Evolutionary conservation across 2,797 vertebrate genomes (phyloP).

Genomic region (Falco naumanni): DNA sequence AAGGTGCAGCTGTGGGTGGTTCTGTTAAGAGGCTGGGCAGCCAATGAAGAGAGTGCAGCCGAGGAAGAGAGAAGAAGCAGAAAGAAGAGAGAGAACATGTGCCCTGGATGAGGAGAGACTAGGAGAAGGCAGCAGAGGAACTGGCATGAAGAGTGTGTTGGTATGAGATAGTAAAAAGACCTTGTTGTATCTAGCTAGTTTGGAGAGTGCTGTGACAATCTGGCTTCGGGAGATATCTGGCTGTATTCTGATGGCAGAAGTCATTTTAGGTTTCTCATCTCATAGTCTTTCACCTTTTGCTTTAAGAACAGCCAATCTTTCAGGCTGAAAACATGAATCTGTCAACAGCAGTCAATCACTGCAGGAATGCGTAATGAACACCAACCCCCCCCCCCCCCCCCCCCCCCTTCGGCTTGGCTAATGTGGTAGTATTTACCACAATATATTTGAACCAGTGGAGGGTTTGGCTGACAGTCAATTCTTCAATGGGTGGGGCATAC

Average conservation of each 20-base stretch:
- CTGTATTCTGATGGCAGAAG: background rate
- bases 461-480: background rate
- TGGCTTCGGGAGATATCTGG: background rate
- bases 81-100: too few relatives aligned
- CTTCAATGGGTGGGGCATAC: background rate
- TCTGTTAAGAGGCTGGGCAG: too few relatives aligned
- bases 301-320: background rate
- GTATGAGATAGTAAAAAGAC: too few relatives aligned
- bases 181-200: too few relatives aligned
- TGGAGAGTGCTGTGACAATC: too few relatives aligned
- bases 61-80: too few relatives aligned
- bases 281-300: background rate
- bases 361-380: background rate
- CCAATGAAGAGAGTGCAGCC: too few relatives aligned
- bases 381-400: background rate
- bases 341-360: background rate
- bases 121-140: too few relatives aligned
- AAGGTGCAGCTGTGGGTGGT: too few relatives aligned
- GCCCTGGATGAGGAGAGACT: too few relatives aligned
- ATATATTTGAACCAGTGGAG: background rate
- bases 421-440: fast-evolving
- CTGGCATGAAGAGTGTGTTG: too few relatives aligned
- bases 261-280: constrained; percentile 2
- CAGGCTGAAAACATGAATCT: background rate
- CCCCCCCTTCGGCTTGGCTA: background rate